Evolutionary conservation across 2,888 invertebrate species (phyloP).

Genomic region (Himalopsyche tibetana): DNA sequence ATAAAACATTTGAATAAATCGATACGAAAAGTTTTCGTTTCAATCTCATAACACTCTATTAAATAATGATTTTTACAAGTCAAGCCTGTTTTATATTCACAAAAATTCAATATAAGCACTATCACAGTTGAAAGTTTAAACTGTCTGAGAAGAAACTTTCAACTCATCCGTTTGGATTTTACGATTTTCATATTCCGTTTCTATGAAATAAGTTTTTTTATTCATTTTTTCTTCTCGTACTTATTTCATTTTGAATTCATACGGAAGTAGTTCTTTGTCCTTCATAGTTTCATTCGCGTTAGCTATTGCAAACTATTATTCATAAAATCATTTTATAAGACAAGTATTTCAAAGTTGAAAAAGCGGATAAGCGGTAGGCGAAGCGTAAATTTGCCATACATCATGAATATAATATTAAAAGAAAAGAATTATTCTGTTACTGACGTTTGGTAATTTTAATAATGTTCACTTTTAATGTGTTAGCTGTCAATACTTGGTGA

Average conservation of each 20-base stretch:
- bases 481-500: too few species aligned
- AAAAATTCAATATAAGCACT: background rate
- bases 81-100: background rate
- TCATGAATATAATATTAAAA: too few species aligned
- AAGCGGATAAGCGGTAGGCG: too few species aligned
- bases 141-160: background rate
- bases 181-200: conserved; percentile 6
- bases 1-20: background rate
- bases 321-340: too few species aligned
- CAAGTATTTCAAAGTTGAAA: too few species aligned
- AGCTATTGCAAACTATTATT: too few species aligned
- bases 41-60: background rate
- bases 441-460: too few species aligned
- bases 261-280: conserved; percentile 4
- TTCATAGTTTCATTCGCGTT: background rate
- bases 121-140: conserved; percentile 12
- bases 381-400: too few species aligned
- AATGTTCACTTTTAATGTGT: too few species aligned
- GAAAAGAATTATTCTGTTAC: too few species aligned
- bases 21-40: background rate
- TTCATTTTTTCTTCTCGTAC: background rate
- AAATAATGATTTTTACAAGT: background rate
- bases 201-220: background rate
- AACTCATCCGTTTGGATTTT: background rate
- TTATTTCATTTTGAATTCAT: background rate